Conservation (phyloP, 2,888 invertebrate species). For the Drosophila infuscata region DNA sequence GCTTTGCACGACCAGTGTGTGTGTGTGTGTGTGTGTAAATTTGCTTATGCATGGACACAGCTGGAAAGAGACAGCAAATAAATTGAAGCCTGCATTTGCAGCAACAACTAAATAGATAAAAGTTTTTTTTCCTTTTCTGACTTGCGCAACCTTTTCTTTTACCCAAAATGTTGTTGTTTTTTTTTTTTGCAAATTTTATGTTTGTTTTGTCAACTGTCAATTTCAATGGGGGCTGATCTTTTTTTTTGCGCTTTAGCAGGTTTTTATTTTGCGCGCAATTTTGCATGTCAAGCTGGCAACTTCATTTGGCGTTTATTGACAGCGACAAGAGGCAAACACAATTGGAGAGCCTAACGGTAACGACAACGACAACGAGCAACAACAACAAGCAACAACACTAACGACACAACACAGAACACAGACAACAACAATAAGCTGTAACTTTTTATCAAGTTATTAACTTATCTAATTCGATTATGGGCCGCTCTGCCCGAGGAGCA, state of each 20-base stretch:
- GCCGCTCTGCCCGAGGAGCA: slow-evolving; percentile 43
- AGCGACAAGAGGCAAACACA: slow-evolving; percentile 74
- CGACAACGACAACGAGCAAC: slow-evolving; percentile 39
- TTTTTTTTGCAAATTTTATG: slow-evolving; percentile 34
- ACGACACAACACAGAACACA: slow-evolving; percentile 22
- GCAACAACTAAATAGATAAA: background rate
- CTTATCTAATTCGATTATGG: slow-evolving; percentile 81
- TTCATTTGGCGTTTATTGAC: slow-evolving; percentile 75
- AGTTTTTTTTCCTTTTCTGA: background rate
- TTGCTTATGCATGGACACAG: background rate
- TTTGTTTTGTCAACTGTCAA: slow-evolving; percentile 38
- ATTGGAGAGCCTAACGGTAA: slow-evolving; percentile 51
- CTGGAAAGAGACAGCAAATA: background rate
- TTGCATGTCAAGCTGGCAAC: slow-evolving; percentile 65
- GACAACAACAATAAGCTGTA: slow-evolving; percentile 56
- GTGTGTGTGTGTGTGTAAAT: background rate
- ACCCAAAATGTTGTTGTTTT: background rate
- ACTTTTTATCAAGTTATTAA: slow-evolving; percentile 81
- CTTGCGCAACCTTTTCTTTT: background rate
- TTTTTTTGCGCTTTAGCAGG: slow-evolving; percentile 13
- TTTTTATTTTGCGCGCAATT: slow-evolving; percentile 35
- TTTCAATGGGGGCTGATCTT: slow-evolving; percentile 22
- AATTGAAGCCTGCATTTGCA: background rate
- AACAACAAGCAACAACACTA: slow-evolving; percentile 44
- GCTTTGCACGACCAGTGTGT: slow-evolving; percentile 99